A percentile compares a stretch with the other conserved stretches of the same genome.
Conservation (phyloP, 2,797 vertebrate genomes). For the Phyllotis vaccarum region DNA sequence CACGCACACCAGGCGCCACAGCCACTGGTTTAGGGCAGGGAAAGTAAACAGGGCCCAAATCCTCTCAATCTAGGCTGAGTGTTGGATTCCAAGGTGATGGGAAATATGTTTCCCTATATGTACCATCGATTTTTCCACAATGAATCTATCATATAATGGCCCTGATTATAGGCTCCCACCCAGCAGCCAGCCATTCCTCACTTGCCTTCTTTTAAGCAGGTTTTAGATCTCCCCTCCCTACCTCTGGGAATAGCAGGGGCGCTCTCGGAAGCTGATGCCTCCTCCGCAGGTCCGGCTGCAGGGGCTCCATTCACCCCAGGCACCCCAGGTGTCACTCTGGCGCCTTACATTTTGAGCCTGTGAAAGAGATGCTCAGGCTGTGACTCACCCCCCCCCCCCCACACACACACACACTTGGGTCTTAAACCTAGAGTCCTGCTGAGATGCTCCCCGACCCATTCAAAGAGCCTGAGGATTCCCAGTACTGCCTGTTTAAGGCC, state of each 20-base stretch:
- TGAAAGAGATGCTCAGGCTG: background rate
- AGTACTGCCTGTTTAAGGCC: background rate
- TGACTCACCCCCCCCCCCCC: background rate
- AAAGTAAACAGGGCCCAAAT: accelerated
- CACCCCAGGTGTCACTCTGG: conserved; percentile 91
- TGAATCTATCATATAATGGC: background rate
- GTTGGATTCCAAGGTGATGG: background rate
- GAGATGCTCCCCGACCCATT: background rate
- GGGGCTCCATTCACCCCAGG: conserved; percentile 92
- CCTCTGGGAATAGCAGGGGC: conserved; percentile 93
- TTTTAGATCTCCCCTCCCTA: conserved; percentile 76
- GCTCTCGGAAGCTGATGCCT: conserved; percentile 92
- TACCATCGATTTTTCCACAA: background rate
- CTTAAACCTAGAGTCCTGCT: background rate
- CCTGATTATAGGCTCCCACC: background rate
- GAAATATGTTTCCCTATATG: background rate
- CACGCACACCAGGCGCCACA: accelerated
- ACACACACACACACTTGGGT: too few species aligned
- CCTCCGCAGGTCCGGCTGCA: conserved; percentile 96
- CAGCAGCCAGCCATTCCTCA: background rate
- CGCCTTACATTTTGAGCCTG: conserved; percentile 77
- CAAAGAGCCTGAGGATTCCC: background rate
- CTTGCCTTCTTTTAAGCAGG: background rate
- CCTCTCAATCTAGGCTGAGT: background rate
- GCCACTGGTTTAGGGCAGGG: background rate